phyloP scores from a whole-genome alignment of 2,797 vertebrate genomes.

The Capromys pilorides region DNA sequence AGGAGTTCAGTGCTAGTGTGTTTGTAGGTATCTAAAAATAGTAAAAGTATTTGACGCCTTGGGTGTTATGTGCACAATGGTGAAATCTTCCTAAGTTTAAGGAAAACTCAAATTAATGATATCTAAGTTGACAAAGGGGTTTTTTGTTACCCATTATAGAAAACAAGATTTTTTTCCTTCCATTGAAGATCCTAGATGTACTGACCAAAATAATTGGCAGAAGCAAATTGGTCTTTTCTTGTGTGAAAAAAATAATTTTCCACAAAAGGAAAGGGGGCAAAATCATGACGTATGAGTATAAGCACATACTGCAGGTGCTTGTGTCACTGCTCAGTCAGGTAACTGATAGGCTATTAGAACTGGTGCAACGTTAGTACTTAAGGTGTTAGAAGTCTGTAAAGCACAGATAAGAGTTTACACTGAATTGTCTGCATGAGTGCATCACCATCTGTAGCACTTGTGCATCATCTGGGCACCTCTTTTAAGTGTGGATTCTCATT shows the following conservation, averaged over 20 bases:
- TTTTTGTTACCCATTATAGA: neutral
- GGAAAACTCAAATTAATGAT: neutral
- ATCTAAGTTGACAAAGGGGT: neutral
- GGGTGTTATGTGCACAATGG: neutral
- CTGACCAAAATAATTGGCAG: neutral
- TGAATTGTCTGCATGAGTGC: neutral
- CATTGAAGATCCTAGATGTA: neutral
- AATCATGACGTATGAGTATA: neutral
- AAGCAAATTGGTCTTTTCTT: conserved; percentile 1
- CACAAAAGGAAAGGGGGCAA: neutral
- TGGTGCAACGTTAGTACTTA: no score
- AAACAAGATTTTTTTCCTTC: neutral
- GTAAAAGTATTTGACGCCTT: neutral
- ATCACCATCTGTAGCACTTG: neutral
- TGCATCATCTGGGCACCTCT: neutral
- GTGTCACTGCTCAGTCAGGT: neutral
- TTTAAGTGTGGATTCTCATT: conserved; percentile 7
- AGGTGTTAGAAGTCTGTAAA: neutral
- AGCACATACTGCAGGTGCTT: neutral
- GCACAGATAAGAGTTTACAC: neutral
- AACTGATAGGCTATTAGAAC: neutral
- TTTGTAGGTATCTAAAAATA: conserved; percentile 6
- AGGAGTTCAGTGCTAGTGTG: neutral
- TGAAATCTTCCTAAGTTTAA: neutral
- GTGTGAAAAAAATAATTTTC: neutral